phyloP scores from a whole-genome alignment of 37 sponge, comb jelly and placozoan species.

The Bolinopsis microptera region DNA sequence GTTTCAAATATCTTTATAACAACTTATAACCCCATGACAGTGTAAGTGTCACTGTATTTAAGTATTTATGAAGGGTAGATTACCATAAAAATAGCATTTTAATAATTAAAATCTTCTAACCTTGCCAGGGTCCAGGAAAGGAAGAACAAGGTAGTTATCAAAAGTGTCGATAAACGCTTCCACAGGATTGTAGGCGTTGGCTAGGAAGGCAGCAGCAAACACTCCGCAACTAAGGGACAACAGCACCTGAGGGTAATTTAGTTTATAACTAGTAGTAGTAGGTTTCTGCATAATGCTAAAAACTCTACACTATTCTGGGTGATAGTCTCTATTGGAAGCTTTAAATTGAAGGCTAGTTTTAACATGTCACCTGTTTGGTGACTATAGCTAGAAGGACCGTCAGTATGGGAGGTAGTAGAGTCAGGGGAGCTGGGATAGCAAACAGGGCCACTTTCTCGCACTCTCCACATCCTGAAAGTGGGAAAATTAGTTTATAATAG shows the following conservation, averaged over 20 bases:
- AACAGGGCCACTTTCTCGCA: background rate
- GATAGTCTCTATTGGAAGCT: too few relatives aligned
- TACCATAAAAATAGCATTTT: too few relatives aligned
- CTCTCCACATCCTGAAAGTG: background rate
- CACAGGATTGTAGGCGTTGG: slow-evolving; percentile 24
- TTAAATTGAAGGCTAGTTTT: too few relatives aligned
- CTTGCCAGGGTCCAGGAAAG: slow-evolving; percentile 6
- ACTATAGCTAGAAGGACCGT: slow-evolving; percentile 33
- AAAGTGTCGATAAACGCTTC: background rate
- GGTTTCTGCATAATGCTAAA: too few relatives aligned
- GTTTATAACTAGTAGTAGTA: too few relatives aligned
- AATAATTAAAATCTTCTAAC: background rate
- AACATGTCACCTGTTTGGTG: background rate
- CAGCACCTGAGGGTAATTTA: slow-evolving; percentile 57
- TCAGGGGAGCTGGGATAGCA: slow-evolving; percentile 8
- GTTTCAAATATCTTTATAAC: background rate
- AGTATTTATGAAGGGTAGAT: too few relatives aligned
- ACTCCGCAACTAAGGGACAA: background rate
- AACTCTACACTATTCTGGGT: too few relatives aligned
- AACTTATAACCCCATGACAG: too few relatives aligned
- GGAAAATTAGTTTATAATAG: too few relatives aligned
- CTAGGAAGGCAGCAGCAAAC: background rate
- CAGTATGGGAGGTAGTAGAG: slow-evolving; percentile 19
- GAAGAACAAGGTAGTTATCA: background rate
- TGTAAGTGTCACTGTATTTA: too few relatives aligned